phyloP scores from a whole-genome alignment of 2,888 invertebrate genomes.

The Megalurothrips usitatus region DNA sequence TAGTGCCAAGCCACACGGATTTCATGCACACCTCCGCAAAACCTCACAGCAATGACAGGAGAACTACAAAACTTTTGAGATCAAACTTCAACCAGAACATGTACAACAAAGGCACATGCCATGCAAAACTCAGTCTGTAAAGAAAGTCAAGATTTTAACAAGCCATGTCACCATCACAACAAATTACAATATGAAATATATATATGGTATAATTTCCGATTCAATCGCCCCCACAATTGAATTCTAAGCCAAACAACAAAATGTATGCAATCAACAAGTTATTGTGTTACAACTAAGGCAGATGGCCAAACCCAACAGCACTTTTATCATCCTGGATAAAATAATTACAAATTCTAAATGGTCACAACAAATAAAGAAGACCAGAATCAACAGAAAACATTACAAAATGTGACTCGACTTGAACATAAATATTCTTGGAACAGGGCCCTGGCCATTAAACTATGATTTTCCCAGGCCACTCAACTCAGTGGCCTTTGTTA shows the following conservation, averaged over 20 bases:
- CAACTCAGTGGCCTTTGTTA: neutral
- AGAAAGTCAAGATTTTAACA: no score
- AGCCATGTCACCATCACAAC: neutral
- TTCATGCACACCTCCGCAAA: no score
- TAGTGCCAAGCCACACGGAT: no score
- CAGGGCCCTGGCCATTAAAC: no score
- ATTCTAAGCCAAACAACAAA: no score
- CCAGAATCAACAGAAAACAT: constrained; percentile 6
- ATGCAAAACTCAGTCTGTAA: neutral
- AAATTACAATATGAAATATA: neutral
- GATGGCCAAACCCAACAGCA: no score
- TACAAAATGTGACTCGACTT: neutral
- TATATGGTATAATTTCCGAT: neutral
- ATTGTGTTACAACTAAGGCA: no score
- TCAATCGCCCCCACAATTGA: no score
- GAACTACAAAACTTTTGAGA: neutral
- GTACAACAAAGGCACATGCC: neutral
- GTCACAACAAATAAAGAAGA: neutral
- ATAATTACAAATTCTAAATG: neutral
- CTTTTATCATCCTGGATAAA: neutral
- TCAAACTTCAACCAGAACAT: neutral
- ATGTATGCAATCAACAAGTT: no score
- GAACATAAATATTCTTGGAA: neutral
- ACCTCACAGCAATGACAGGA: neutral
- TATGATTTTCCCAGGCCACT: neutral